Conservation (phyloP, 2,113 vertebrate species). For the Malurus melanocephalus region DNA sequence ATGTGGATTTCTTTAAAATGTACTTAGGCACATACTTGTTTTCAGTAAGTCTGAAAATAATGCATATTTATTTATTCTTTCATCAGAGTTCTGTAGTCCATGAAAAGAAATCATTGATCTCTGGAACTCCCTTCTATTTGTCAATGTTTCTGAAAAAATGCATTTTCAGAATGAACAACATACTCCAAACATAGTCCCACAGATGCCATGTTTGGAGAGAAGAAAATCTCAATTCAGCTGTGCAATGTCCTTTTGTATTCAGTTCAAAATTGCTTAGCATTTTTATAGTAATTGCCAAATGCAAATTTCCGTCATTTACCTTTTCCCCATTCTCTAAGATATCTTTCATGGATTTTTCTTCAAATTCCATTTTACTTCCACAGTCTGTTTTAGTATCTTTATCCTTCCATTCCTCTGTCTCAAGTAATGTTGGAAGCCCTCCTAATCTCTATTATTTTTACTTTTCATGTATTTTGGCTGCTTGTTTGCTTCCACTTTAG, state of each 20-base stretch:
- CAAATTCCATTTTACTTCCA: not conserved
- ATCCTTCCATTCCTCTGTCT: not conserved
- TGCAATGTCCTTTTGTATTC: not conserved
- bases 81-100: not conserved
- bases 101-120: not conserved
- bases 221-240: not conserved
- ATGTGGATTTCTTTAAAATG: not conserved
- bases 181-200: not conserved
- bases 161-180: not conserved
- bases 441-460: not conserved
- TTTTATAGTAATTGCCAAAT: not conserved
- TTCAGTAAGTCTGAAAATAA: not conserved
- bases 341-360: not conserved
- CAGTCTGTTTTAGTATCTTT: not conserved
- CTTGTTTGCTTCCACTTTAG: not conserved
- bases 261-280: not conserved
- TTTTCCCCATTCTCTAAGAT: not conserved
- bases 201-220: not conserved
- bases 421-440: not conserved
- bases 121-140: not conserved
- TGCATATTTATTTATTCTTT: not conserved
- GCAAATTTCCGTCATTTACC: not conserved
- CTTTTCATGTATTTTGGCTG: not conserved
- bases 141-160: not conserved
- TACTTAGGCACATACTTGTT: not conserved